Evolutionary conservation across 2,797 vertebrate species (phyloP), one percentile per base, ranked within the genome.

Genomic region (Tamandua tetradactyla): DNA sequence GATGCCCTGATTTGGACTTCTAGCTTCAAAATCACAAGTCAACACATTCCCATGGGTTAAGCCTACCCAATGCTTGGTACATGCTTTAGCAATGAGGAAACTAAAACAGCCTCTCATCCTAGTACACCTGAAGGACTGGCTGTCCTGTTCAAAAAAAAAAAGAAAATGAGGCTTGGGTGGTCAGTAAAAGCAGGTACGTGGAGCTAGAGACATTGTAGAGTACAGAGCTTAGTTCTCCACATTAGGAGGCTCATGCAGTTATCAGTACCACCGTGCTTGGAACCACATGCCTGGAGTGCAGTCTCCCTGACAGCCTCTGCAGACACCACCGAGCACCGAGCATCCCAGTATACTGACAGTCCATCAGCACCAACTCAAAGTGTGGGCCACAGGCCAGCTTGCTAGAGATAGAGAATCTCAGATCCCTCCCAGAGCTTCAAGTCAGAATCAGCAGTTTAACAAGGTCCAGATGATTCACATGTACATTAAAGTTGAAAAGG

Each of bases 311-410:
- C 1, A 37, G 40, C 72, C 37, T 61, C n/a, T n/a, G n/a, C n/a
- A n/a, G n/a, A n/a, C 8, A 22, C 42, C n/a, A 3, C 0, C 0
- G 42, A 14, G 7, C 1, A 0, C 1, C 30, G 10, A 0, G 32
- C 23, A 8, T 22, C 10, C 37, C 75, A 12, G 15, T 18, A 25
- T 5, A 1, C 87, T 69, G 1, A 44, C 3, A 35, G 42, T 25
- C 3, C 0, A 0, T 55, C 9, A 20, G 6, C 7, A 18, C 55
- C 4, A 22, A 6, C 4, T 22, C 7, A 6, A 55, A 55, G 20
- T 20, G 22, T 55, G 55, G 3, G 40, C 37, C 72, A 23, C 6
- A 59, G 74, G 27, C 18, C 37, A 52, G n/a, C 84, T 72, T 57
- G 0, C 3, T 18, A 66, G 59, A 37, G 44, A 30, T 9, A 18